phyloP scores from a whole-genome alignment of 2,113 vertebrate species.

The Anhinga anhinga region DNA sequence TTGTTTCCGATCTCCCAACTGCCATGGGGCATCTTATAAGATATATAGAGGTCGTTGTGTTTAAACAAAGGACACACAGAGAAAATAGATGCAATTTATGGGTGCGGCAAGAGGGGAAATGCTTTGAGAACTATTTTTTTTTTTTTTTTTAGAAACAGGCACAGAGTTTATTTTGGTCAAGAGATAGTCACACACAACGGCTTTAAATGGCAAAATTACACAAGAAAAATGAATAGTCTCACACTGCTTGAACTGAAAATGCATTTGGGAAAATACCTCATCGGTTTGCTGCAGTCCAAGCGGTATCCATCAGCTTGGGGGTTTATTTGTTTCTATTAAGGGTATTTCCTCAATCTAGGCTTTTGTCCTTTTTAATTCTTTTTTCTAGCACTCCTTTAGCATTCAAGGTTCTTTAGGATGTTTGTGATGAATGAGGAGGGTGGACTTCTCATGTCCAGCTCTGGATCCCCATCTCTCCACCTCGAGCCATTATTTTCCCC shows the following conservation, averaged over 20 bases:
- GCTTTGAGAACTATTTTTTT: background rate
- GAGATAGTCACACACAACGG: background rate
- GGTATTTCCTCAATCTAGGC: background rate
- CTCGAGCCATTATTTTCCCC: background rate
- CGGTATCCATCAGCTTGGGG: background rate
- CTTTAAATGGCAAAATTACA: background rate
- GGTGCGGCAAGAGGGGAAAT: conserved; percentile 48
- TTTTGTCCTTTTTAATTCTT: background rate
- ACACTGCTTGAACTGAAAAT: background rate
- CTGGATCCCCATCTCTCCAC: background rate
- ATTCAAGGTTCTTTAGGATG: background rate
- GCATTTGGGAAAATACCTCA: background rate
- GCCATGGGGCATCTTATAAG: conserved; percentile 11
- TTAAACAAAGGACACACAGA: conserved; percentile 37
- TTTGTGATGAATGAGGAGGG: background rate
- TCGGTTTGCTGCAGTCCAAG: background rate
- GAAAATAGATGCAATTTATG: conserved; percentile 42
- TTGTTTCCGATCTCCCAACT: background rate
- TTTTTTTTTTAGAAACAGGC: conserved; percentile 3
- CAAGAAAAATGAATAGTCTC: background rate
- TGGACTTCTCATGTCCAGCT: background rate
- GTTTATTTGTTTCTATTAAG: background rate
- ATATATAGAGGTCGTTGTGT: conserved; percentile 42
- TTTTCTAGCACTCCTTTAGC: background rate
- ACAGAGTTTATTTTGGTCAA: conserved; percentile 50